Base-by-base conservation (phyloP, 2,797 vertebrate species). In the Sebastes aleutianus region DNA sequence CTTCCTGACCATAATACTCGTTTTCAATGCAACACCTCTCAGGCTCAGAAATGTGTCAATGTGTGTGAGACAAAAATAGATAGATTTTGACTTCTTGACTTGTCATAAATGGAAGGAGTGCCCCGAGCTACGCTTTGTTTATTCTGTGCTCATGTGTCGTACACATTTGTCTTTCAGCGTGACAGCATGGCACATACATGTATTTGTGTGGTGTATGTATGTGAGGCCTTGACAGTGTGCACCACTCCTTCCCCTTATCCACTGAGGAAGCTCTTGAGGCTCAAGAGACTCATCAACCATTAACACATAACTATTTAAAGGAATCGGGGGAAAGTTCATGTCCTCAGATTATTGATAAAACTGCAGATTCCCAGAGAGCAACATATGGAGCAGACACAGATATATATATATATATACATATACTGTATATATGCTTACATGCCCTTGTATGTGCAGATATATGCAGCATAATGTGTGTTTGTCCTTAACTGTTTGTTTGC, bases 271-370 rank as follows among this genome's bases (percentile, higher is more conserved):
- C 96, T 85, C 93, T 94, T 85, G 83, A 92, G 93, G 94, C 97
- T 96, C 97, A 90, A 87, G 96, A 95, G 97, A 97, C 95, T 94
- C 96, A 97, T 98, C 95, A 96, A 90, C 94, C 72, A 93, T 95
- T 96, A 96, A 96, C 95, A 96, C 77, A 92, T 95, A 96, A 96
- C 97, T 98, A 98, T 98, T 98, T 97, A 96, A 98, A 97, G 96
- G 94, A 97, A 96, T 96, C 93, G 91, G 93, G 96, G 91, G 95
- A 97, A 96, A 97, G 98, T 97, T 99, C 96, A 96, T 90, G 97
- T 97, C 96, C 97, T 97, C 94, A 96, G 93, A 96, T 90, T 96
- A 95, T 96, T 95, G 95, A 96, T 93, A 93, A 97, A 95, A 96
- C 95, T 74, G 79, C 83, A 92, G 95, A 96, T 97, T 97, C 97